Conservation (phyloP, 35 echinoderm and acorn worm genomes). For the Lytechinus variegatus region DNA sequence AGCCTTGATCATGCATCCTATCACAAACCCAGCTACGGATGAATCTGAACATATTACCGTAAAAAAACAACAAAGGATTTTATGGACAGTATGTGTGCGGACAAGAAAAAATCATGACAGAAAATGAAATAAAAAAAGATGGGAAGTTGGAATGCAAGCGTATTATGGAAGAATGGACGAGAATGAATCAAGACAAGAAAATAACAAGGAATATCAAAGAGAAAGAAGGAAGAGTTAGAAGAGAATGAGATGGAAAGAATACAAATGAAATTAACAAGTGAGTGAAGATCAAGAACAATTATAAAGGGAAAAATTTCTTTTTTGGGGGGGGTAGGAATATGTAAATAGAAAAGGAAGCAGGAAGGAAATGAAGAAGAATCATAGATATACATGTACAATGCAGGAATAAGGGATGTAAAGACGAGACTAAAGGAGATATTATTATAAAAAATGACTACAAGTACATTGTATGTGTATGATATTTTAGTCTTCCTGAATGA, state of each 20-base stretch:
- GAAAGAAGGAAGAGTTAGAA: not conserved
- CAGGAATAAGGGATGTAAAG: too few species aligned
- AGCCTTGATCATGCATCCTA: constrained; percentile 96
- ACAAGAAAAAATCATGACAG: not conserved
- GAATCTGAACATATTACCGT: not conserved
- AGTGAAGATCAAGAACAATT: too few species aligned
- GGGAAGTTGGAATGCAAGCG: not conserved
- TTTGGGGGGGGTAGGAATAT: too few species aligned
- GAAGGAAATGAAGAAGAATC: too few species aligned
- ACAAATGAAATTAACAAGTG: too few species aligned
- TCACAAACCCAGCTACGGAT: constrained; percentile 90
- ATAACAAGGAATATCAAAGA: not conserved
- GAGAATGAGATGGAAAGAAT: not conserved
- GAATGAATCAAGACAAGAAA: not conserved
- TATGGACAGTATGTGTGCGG: too few species aligned
- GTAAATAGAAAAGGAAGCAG: too few species aligned
- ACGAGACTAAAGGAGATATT: too few species aligned
- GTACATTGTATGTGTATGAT: constrained; percentile 50
- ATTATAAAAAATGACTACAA: too few species aligned
- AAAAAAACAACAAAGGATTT: too few species aligned
- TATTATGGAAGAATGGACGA: not conserved
- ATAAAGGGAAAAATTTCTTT: too few species aligned
- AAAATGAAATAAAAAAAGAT: not conserved
- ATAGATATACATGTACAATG: too few species aligned
- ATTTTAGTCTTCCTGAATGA: not conserved